A percentile compares a stretch with the other conserved stretches of the same genome.
phyloP scores from a whole-genome alignment of 2,888 invertebrate species.

The Sphaeridia pumilis region DNA sequence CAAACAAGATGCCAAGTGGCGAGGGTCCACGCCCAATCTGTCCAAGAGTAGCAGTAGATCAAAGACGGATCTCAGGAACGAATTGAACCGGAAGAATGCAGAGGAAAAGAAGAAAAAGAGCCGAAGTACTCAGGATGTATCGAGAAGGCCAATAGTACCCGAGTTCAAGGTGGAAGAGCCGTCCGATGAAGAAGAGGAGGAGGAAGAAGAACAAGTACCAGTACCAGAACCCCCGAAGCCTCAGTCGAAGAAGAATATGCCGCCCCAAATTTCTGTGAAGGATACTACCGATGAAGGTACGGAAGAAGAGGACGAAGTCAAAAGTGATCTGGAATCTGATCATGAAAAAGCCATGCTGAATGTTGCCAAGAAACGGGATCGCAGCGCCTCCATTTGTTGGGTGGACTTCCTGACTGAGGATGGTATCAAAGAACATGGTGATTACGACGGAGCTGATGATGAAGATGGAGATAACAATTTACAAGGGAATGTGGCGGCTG shows the following conservation, averaged over 20 bases:
- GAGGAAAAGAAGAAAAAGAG: background rate
- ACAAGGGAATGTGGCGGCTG: background rate
- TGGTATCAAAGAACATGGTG: slow-evolving; percentile 12
- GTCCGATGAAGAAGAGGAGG: background rate
- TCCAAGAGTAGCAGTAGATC: background rate
- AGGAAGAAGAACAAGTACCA: background rate
- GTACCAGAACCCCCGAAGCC: background rate
- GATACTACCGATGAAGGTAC: background rate
- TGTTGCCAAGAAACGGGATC: slow-evolving; percentile 1
- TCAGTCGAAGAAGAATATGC: background rate
- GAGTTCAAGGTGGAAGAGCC: background rate
- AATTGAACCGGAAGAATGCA: background rate
- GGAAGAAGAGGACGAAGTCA: background rate
- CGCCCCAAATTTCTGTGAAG: background rate
- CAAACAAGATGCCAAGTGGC: too few species aligned
- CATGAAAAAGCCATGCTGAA: background rate
- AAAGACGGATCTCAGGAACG: background rate
- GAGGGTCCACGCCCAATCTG: too few species aligned
- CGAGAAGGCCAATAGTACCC: background rate
- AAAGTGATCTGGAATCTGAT: background rate
- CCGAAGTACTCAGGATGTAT: background rate
- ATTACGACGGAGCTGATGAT: slow-evolving; percentile 10
- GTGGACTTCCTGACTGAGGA: slow-evolving; percentile 25
- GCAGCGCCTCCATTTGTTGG: slow-evolving; percentile 23
- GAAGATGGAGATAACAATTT: background rate